Conservation (phyloP, 1,140 invertebrate species). For the Asobara japonica region DNA sequence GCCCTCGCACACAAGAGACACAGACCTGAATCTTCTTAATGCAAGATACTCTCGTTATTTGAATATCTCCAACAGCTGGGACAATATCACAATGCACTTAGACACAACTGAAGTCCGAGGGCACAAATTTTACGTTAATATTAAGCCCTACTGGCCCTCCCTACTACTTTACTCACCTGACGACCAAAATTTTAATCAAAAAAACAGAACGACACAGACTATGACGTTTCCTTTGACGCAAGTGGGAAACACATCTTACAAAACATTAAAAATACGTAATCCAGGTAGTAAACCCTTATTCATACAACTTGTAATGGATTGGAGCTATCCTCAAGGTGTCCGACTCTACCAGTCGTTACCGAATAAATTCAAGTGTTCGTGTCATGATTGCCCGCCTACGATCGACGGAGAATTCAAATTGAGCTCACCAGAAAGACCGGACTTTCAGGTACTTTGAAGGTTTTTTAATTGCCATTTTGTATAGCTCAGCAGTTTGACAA, state of each 20-base stretch:
- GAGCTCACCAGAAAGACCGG: slow-evolving; percentile 43
- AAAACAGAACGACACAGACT: slow-evolving; percentile 58
- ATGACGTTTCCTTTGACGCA: slow-evolving; percentile 84
- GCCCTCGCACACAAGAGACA: slow-evolving; percentile 71
- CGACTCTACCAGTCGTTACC: slow-evolving; percentile 67
- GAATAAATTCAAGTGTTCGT: slow-evolving; percentile 58
- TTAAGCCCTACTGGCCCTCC: slow-evolving; percentile 80
- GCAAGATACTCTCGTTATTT: slow-evolving; percentile 69
- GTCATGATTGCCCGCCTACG: slow-evolving; percentile 51
- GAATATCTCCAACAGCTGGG: slow-evolving; percentile 66
- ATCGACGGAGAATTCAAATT: slow-evolving; percentile 60
- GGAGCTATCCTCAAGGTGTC: slow-evolving; percentile 66
- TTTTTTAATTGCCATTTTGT: no score
- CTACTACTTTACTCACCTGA: slow-evolving; percentile 55
- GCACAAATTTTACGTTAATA: slow-evolving; percentile 76
- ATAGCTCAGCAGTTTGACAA: no score
- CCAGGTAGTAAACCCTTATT: slow-evolving; percentile 70
- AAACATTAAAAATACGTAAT: slow-evolving; percentile 71
- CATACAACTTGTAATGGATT: slow-evolving; percentile 73
- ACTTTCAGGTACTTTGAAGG: no score
- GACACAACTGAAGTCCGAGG: slow-evolving; percentile 81
- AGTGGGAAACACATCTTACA: slow-evolving; percentile 80
- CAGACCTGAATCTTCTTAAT: slow-evolving; percentile 72
- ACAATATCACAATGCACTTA: slow-evolving; percentile 79
- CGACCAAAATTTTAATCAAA: slow-evolving; percentile 45